phyloP scores from a whole-genome alignment of 1,140 invertebrate genomes.

The Metopolophium dirhodum region DNA sequence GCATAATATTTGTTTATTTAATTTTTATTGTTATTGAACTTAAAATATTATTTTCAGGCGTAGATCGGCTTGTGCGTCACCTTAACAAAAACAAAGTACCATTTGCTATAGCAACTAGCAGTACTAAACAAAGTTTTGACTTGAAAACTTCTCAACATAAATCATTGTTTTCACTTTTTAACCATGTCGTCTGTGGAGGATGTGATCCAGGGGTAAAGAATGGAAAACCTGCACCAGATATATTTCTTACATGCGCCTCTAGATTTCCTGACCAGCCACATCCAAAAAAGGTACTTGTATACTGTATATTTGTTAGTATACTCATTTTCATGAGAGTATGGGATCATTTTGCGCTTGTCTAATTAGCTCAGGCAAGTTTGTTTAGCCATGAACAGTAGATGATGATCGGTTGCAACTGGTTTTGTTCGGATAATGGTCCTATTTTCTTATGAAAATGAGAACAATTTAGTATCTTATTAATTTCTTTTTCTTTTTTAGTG shows the following conservation, averaged over 20 bases:
- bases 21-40: neutral
- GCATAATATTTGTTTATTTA: neutral
- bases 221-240: constrained; percentile 94
- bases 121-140: constrained; percentile 40
- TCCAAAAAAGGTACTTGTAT: constrained; percentile 69
- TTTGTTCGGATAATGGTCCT: too few relatives aligned
- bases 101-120: constrained; percentile 84
- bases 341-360: too few relatives aligned
- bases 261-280: constrained; percentile 79
- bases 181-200: constrained; percentile 83
- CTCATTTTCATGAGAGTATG: too few relatives aligned
- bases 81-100: constrained; percentile 80
- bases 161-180: constrained; percentile 70
- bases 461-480: neutral
- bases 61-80: constrained; percentile 80
- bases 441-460: too few relatives aligned
- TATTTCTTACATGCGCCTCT: constrained; percentile 84
- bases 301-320: neutral
- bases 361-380: too few relatives aligned
- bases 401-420: too few relatives aligned
- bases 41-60: constrained; percentile 71
- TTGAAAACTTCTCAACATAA: constrained; percentile 52
- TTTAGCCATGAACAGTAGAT: too few relatives aligned
- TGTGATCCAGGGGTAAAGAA: constrained; percentile 80
- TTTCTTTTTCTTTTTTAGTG: constrained; percentile 67